Evolutionary conservation across 2,113 vertebrate genomes (phyloP), one percentile per base, ranked within the genome.

Genomic region (Oreocharis arfaki): DNA sequence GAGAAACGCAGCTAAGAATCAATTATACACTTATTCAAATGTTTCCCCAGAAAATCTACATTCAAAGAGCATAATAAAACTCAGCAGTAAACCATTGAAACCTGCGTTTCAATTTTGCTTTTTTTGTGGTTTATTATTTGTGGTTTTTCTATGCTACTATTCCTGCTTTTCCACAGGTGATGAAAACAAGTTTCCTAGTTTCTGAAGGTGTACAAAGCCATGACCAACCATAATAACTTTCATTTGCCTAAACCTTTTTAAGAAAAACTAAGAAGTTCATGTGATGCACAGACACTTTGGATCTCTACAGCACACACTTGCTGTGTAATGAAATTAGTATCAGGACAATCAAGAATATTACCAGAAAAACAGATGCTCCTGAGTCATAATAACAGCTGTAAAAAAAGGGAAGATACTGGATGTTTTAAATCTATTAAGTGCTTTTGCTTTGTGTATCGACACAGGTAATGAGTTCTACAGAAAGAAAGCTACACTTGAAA

Each of bases 361-460:
- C 27, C 61, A 84, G 88, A 88, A 82, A 76, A 94, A 92, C 57
- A 96, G 82, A 94, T 65, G 32, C n/a, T 71, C 64, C 70, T 20
- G 52, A 94, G 33, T 64, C 83, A 90, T 94, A 75, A 90, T 92
- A 95, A 82, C 64, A 92, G 10, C 49, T 75, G 42, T 9, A 69
- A 69, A 64, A 64, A 86, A 87, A 15, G 4, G 15, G 28, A 33
- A 93, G 61, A 96, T 89, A 92, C 52, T 90, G 85, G 76, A 68
- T 60, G 24, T 86, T 94, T 95, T 90, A 96, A 93, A 95, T 89
- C 86, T 94, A 84, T 96, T 80, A 87, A 95, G 80, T 23, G 4
- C 69, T 93, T 90, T 87, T 96, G 69, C 80, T 93, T 94, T 94
- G 80, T 95, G 86, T 96, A 95, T 93, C 95, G 96, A 92, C 88